Evolutionary conservation across 2,797 vertebrate genomes (phyloP), one percentile per base, ranked within the genome.

Genomic region (Glossophaga mutica): DNA sequence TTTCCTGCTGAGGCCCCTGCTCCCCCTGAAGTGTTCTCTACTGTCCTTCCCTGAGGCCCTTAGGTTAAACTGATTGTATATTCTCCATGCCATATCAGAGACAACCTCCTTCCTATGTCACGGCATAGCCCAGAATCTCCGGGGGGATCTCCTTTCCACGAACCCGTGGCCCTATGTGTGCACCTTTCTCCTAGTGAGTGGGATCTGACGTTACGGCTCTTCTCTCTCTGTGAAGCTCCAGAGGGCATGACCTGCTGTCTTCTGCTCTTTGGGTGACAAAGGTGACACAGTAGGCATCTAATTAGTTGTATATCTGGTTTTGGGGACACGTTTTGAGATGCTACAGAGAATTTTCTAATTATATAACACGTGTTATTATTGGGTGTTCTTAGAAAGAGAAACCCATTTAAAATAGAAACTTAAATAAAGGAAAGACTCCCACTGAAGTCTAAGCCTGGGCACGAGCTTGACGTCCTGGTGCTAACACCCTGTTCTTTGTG

Each of bases 61-160:
- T 7, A 62, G 6, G 16, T 1, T 76, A 34, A 55, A 76, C 21
- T 39, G 15, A 1, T 39, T 26, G 22, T 92, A 16, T 16, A 24
- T 48, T 44, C 57, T 21, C 0, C 1, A 46, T 59, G 2, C 5
- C 24, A 52, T 21, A 52, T 16, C 50, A 26, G 19, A 32, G 32
- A 39, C 21, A 62, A 22, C 44, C 1, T 1, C 22, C 4, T 11
- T 46, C n/a, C 15, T 21, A 4, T 14, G 14, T 37, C 6, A 2
- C 32, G 18, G 44, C 1, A n/a, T 67, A 46, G 21, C 10, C 14
- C 44, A 52, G 11, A 16, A 2, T 73, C 34, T 73, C 26, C 11
- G n/a, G 1, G n/a, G n/a, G 32, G 12, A 34, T 57, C 52, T 6
- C 6, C 48, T 42, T 76, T 73, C 22, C 22, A 15, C 57, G 22